phyloP scores from a whole-genome alignment of 2,113 vertebrate genomes.

The Paraplagusia blochii region DNA sequence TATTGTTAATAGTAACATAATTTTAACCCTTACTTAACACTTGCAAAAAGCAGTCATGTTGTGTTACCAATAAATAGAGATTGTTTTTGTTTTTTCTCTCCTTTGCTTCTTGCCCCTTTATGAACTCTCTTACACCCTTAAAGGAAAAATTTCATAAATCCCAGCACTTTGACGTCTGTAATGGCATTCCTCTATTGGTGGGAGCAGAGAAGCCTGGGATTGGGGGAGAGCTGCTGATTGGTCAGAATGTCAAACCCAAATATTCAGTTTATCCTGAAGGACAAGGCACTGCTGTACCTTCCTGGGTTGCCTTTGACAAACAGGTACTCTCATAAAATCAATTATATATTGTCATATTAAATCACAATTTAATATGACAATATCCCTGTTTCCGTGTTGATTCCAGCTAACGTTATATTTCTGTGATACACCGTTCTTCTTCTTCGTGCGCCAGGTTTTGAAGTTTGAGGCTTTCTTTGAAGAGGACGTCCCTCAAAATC shows the following conservation, averaged over 20 bases:
- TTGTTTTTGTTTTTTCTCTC: neutral
- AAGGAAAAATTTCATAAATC: conserved; percentile 88
- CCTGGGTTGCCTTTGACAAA: conserved; percentile 90
- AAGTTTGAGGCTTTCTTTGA: conserved; percentile 87
- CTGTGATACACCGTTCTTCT: neutral
- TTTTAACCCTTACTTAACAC: no score
- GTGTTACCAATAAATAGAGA: no score
- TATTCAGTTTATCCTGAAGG: conserved; percentile 74
- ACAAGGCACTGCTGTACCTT: conserved; percentile 63
- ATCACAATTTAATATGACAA: no score
- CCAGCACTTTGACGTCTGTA: conserved; percentile 82
- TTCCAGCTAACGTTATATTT: no score
- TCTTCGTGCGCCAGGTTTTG: conserved; percentile 75
- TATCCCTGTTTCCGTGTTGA: no score
- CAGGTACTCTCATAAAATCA: conserved; percentile 81
- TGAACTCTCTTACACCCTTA: neutral
- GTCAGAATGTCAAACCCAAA: conserved; percentile 75
- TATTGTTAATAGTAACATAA: no score
- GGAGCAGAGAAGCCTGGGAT: conserved; percentile 81
- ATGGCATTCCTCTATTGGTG: conserved; percentile 78
- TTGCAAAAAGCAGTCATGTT: no score
- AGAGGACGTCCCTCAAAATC: conserved; percentile 78
- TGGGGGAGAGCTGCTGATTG: conserved; percentile 77
- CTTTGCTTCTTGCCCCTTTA: neutral
- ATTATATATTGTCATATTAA: no score